Percentiles rank a stretch among this genome's conserved stretches.
These are phyloP conservation scores for Arrhopalites spinosus DNA, from an alignment of 2,888 invertebrate genomes.

Conservation along the genomic window DNA sequence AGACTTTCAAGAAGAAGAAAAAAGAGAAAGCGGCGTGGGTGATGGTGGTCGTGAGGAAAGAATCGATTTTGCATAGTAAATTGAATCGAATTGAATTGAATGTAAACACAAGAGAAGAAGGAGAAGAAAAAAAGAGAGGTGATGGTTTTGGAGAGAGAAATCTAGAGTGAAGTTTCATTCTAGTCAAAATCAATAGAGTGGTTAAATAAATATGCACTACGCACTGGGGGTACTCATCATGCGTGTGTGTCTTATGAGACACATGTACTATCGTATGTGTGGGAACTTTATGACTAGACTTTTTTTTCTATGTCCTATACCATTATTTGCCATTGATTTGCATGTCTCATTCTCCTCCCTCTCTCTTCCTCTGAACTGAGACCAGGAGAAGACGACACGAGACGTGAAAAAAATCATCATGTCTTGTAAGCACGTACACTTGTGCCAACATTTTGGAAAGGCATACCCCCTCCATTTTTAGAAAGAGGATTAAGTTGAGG, in stretches of 20 bases:
- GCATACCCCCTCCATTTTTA: neutral
- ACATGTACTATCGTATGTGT: neutral
- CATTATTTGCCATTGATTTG: slow-evolving; percentile 6
- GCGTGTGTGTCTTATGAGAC: neutral
- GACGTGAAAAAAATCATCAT: neutral
- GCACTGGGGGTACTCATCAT: too few species aligned
- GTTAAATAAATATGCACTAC: slow-evolving; percentile 20
- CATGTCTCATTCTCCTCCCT: neutral
- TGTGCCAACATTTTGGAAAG: neutral
- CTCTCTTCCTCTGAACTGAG: neutral
- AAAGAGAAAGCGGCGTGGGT: neutral
- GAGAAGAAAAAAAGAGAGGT: neutral
- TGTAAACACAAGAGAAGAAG: slow-evolving; percentile 1
- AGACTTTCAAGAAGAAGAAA: neutral
- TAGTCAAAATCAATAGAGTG: slow-evolving; percentile 25
- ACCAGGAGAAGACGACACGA: neutral
- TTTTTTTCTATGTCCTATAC: too few species aligned
- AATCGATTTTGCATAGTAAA: slow-evolving; percentile 33
- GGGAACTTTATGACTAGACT: neutral
- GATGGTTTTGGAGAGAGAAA: slow-evolving; percentile 4
- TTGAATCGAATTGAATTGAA: slow-evolving; percentile 24
- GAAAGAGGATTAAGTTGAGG: neutral
- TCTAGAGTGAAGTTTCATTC: slow-evolving; percentile 20
- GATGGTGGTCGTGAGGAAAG: slow-evolving; percentile 5
- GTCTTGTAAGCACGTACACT: neutral